Evolutionary conservation across 2,888 invertebrate genomes (phyloP).

Genomic region (Microctonus brassicae): DNA sequence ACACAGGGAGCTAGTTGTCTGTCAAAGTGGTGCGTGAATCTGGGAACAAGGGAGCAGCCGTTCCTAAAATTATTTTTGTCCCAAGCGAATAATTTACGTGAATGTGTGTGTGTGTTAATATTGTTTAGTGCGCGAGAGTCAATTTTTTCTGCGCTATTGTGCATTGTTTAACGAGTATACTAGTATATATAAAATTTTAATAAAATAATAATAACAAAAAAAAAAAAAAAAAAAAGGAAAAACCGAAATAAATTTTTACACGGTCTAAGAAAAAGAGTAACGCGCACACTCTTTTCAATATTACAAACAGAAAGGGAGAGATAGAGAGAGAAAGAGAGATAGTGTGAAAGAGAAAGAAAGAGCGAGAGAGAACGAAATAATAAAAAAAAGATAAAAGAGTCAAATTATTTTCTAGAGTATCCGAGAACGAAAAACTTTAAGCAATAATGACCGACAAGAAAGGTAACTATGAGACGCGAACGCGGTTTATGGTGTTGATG

Average conservation of each 20-base stretch:
- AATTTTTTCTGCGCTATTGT: not conserved
- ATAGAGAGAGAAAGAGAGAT: not conserved
- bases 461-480: conserved; percentile 65
- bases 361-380: no score
- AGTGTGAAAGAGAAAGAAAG: not conserved
- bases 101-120: conserved; percentile 18
- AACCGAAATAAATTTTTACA: not conserved
- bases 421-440: conserved; percentile 56
- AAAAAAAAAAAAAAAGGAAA: not conserved
- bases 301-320: not conserved
- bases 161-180: not conserved
- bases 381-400: not conserved
- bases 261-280: not conserved
- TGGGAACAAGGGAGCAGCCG: conserved; percentile 1
- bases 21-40: conserved; percentile 27
- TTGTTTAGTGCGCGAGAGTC: conserved; percentile 9
- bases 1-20: conserved; percentile 32
- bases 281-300: no score
- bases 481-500: conserved; percentile 21
- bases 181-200: not conserved
- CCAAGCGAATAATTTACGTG: conserved; percentile 7
- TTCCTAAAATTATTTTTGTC: conserved; percentile 5
- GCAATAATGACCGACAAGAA: conserved; percentile 70
- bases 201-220: not conserved
- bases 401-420: conserved; percentile 58